Base-by-base conservation (phyloP, 2,888 invertebrate species). In the Melinaea marsaeus region DNA sequence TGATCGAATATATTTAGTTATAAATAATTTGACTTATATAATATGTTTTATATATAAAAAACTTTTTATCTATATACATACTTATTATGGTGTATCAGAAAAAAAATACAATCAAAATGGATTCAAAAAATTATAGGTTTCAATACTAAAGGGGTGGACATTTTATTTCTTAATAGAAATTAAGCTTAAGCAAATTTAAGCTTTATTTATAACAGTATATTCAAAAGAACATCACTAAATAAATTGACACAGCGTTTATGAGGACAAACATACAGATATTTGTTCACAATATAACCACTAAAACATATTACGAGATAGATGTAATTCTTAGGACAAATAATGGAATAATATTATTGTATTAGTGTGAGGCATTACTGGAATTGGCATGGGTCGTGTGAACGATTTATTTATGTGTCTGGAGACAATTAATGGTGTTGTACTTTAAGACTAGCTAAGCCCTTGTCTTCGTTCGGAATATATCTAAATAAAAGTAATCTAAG, bases 311-410 rank as follows among this genome's bases (percentile, higher is more conserved):
- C 33, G 48, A 61, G 46, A 55, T 45, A 61, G 46, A 55, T 45
- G 55, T 64, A 60, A 65, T 62, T 45, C 51, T 60, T 75, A 75
- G 75, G 77, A 77, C 74, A 76, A 80, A 78, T 78, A 83, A 79
- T 79, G 77, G 74, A 72, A 76, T 80, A 79, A 79, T 80, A 78
- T 85, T 81, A 80, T 84, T 71, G 58, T 69, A 71, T 71, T 69
- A 68, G 64, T 63, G 58, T 63, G 57, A 62, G 57, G 59, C 69
- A 69, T 71, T 69, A 69, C 57, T 48, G 51, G 55, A 64, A 65
- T 65, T 66, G 67, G 67, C 62, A 55, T n/a, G 22, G 56, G 57
- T 61, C 34, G 58, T 58, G 58, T 45, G 13, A n/a, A 51, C 54
- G 58, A 45, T 13, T 62, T 62, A 58, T 62, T 47, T 58, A 63